phyloP scores from a whole-genome alignment of 2,797 vertebrate genomes.

The Agapornis canus region DNA sequence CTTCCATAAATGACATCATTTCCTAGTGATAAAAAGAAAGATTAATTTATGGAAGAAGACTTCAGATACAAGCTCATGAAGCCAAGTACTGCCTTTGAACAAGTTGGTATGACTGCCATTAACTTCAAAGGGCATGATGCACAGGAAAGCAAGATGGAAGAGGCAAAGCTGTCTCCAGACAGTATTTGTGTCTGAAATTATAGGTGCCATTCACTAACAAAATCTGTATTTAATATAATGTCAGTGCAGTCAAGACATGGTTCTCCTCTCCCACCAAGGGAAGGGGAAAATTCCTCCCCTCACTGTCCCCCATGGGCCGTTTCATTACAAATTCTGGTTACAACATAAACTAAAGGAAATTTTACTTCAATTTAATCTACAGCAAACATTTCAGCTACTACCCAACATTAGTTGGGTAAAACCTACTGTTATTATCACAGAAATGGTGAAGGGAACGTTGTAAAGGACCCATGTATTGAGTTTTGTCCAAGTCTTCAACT shows the following conservation, averaged over 20 bases:
- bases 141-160: not conserved
- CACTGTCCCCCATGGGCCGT: not conserved
- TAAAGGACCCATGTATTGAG: not conserved
- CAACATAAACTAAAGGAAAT: not conserved
- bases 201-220: not conserved
- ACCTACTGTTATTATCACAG: not conserved
- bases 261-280: not conserved
- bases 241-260: not conserved
- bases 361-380: not conserved
- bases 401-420: not conserved
- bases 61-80: not conserved
- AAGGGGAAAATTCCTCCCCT: not conserved
- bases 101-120: not conserved
- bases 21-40: conserved; percentile 63
- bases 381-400: not conserved
- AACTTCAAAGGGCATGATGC: conserved; percentile 31
- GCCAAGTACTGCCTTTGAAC: not conserved
- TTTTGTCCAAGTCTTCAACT: not conserved
- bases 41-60: not conserved
- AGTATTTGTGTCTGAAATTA: conserved; percentile 14
- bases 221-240: not conserved
- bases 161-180: not conserved
- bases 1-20: conserved; percentile 87
- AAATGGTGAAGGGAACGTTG: not conserved
- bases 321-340: not conserved